Conservation (phyloP, 1,140 invertebrate species). For the Orius insidiosus region DNA sequence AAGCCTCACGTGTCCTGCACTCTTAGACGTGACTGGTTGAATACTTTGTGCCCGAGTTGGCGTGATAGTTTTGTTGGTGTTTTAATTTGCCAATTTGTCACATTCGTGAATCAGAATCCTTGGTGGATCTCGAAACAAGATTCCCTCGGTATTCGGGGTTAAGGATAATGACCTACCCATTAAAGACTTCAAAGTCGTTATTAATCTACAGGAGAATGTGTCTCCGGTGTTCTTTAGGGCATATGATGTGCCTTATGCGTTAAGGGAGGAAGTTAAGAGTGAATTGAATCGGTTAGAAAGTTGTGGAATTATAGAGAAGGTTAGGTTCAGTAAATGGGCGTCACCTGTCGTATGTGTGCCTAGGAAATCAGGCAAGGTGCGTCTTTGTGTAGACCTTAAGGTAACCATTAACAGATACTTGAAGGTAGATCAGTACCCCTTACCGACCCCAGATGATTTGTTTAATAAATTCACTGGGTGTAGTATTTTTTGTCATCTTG, state of each 20-base stretch:
- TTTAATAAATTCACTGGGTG: conserved; percentile 4
- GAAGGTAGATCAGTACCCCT: conserved; percentile 3
- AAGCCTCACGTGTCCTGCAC: too few species aligned
- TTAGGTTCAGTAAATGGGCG: conserved; percentile 2
- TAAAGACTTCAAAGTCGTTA: not conserved
- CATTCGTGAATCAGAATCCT: too few species aligned
- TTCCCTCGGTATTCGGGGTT: too few species aligned
- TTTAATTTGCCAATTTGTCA: too few species aligned
- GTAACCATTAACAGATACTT: not conserved
- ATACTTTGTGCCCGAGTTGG: too few species aligned
- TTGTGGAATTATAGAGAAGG: not conserved
- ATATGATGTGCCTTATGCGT: not conserved
- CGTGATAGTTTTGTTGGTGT: too few species aligned
- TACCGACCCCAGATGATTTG: conserved; percentile 7
- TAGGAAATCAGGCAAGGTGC: not conserved
- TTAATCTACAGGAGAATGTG: conserved; percentile 2
- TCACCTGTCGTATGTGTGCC: not conserved
- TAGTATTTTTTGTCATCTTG: conserved; percentile 24
- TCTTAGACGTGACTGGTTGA: too few species aligned
- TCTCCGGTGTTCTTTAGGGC: conserved; percentile 1
- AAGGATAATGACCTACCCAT: conserved; percentile 2
- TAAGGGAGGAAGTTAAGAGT: not conserved
- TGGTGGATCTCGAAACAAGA: too few species aligned
- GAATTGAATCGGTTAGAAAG: conserved; percentile 2
- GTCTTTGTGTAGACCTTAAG: not conserved